Evolutionary conservation across 1,140 invertebrate genomes (phyloP).

Genomic region (Nephotettix cincticeps): DNA sequence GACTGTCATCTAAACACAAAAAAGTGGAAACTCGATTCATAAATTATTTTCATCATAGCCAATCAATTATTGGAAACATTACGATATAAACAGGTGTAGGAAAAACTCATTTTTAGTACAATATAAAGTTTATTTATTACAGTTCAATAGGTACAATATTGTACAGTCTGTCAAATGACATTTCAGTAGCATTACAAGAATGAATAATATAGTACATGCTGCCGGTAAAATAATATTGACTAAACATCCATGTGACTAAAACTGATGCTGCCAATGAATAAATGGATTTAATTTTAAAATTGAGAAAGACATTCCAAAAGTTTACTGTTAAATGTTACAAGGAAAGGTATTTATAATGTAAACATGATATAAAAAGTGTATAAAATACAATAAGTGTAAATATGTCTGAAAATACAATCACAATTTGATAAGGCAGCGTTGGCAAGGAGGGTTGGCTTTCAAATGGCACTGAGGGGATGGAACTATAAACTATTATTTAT

Average conservation of each 20-base stretch:
- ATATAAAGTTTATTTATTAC: constrained; percentile 1
- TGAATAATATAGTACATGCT: background rate
- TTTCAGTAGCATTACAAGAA: background rate
- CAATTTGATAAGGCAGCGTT: background rate
- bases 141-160: constrained; percentile 6
- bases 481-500: background rate
- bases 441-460: background rate
- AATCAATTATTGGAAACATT: background rate
- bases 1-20: background rate
- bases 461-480: background rate
- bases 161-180: background rate
- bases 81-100: background rate
- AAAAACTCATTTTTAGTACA: background rate
- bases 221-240: background rate
- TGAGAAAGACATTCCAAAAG: background rate
- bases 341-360: background rate
- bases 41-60: background rate
- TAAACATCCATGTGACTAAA: background rate
- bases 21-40: background rate
- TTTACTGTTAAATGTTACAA: background rate
- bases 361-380: background rate
- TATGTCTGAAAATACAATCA: background rate
- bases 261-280: background rate
- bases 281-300: background rate
- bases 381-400: background rate